Evolutionary conservation across 2,113 vertebrate species (phyloP).

Genomic region (Zeus faber): DNA sequence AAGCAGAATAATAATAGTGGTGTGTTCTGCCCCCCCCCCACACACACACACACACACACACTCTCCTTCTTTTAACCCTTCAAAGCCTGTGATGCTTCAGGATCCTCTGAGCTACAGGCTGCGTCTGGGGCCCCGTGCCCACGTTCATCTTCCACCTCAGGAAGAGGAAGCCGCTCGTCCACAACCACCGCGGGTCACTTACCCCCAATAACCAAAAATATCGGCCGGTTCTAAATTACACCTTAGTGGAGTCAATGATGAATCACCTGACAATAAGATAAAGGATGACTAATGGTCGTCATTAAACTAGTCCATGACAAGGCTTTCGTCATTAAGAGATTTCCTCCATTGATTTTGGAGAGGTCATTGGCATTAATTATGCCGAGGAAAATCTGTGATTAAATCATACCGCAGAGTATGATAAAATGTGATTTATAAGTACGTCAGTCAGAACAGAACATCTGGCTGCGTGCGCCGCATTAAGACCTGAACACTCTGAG

Average conservation of each 20-base stretch:
- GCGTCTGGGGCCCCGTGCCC: no score
- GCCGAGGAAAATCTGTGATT: conserved; percentile 46
- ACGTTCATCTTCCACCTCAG: no score
- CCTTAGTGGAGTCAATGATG: conserved; percentile 32
- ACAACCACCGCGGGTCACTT: not conserved
- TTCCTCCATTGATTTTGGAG: conserved; percentile 51
- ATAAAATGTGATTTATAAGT: conserved; percentile 44
- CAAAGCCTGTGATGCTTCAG: no score
- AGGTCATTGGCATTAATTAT: conserved; percentile 56
- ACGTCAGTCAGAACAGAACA: conserved; percentile 28
- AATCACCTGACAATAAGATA: conserved; percentile 47
- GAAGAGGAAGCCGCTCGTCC: no score
- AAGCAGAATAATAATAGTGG: conserved; percentile 33
- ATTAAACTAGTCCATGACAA: conserved; percentile 45
- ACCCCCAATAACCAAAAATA: not conserved
- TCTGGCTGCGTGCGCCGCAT: conserved; percentile 16
- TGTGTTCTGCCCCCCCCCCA: no score
- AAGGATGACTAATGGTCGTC: conserved; percentile 54
- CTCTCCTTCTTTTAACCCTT: no score
- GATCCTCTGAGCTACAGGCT: no score
- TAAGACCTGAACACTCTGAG: conserved; percentile 3
- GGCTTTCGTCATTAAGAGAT: conserved; percentile 48
- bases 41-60: no score
- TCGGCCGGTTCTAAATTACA: conserved; percentile 18
- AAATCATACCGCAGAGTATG: conserved; percentile 33